A percentile compares a stretch with the other conserved stretches of the same genome.
phyloP scores from a whole-genome alignment of 2,797 vertebrate species.

The Hippopotamyrus pictus region DNA sequence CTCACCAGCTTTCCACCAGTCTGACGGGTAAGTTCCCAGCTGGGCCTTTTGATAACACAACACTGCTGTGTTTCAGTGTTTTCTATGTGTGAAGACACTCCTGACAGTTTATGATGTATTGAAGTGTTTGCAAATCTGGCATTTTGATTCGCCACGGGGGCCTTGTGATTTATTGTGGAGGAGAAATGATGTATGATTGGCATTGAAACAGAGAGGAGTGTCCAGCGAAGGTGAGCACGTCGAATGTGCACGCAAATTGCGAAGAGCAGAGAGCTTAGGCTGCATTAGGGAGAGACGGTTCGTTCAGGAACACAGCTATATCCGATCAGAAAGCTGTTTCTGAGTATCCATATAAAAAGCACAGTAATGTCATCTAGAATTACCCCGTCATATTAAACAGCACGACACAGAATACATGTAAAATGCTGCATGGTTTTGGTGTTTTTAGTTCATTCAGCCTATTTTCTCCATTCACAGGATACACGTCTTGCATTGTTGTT shows the following conservation, averaged over 20 bases:
- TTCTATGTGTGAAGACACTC: slow-evolving; percentile 17
- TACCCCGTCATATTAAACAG: not conserved
- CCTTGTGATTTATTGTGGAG: slow-evolving; percentile 18
- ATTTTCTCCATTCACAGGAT: not conserved
- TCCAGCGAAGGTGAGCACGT: slow-evolving; percentile 16
- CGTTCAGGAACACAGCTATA: not conserved
- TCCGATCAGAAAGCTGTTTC: not conserved
- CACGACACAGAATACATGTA: not conserved
- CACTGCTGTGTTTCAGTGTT: slow-evolving; percentile 11
- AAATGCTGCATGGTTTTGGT: not conserved
- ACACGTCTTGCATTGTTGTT: not conserved
- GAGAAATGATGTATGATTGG: slow-evolving; percentile 24
- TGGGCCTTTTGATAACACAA: not conserved
- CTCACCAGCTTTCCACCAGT: not conserved
- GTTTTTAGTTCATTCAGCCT: not conserved
- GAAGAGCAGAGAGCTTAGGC: not conserved
- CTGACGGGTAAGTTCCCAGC: not conserved
- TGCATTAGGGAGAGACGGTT: not conserved
- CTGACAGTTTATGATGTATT: slow-evolving; percentile 29
- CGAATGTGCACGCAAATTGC: not conserved
- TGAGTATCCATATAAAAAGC: not conserved
- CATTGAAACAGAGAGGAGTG: slow-evolving; percentile 20
- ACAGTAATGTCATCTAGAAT: not conserved
- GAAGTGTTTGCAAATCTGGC: slow-evolving; percentile 23
- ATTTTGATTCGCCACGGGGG: slow-evolving; percentile 21